These are phyloP conservation scores for Lates japonicus DNA, from an alignment of 2,797 vertebrate genomes.

Conservation along the genomic window DNA sequence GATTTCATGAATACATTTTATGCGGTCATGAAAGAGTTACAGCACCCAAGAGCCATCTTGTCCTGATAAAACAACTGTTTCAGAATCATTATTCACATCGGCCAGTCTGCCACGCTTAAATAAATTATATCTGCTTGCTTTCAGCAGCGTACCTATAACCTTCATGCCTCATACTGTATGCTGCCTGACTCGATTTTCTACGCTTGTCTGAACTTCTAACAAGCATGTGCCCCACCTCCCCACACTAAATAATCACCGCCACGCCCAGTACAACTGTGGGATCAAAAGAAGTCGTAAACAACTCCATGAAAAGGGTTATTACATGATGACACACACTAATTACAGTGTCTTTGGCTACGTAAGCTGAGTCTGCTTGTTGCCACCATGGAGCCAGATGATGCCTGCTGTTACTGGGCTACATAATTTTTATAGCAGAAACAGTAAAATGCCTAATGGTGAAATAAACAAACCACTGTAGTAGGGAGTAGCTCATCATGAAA, in stretches of 20 bases:
- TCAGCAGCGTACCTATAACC: constrained; percentile 23
- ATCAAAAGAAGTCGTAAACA: constrained; percentile 76
- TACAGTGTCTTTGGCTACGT: constrained; percentile 58
- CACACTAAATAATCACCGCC: constrained; percentile 24
- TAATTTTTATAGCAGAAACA: constrained; percentile 1
- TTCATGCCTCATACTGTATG: constrained; percentile 53
- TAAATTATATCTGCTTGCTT: constrained; percentile 29
- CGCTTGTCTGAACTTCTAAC: constrained; percentile 57
- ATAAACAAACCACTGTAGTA: not conserved
- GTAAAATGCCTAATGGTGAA: constrained; percentile 23
- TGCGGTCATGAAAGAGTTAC: constrained; percentile 42
- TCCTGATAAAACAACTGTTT: constrained; percentile 12
- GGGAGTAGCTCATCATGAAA: constrained; percentile 6
- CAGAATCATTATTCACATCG: constrained; percentile 21
- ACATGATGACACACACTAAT: constrained; percentile 75
- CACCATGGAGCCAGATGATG: constrained; percentile 25
- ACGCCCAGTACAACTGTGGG: constrained; percentile 48
- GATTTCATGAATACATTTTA: constrained; percentile 41
- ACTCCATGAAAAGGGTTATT: constrained; percentile 66
- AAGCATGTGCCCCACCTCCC: constrained; percentile 56
- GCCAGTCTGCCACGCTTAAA: constrained; percentile 7
- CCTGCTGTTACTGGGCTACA: constrained; percentile 22
- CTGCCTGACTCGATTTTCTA: constrained; percentile 45
- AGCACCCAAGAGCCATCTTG: constrained; percentile 22
- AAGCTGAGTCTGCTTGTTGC: constrained; percentile 29